Percentiles rank a stretch among this genome's conserved stretches.
Conservation (phyloP, 2,888 invertebrate species). For the Ennomos fuscantarius region DNA sequence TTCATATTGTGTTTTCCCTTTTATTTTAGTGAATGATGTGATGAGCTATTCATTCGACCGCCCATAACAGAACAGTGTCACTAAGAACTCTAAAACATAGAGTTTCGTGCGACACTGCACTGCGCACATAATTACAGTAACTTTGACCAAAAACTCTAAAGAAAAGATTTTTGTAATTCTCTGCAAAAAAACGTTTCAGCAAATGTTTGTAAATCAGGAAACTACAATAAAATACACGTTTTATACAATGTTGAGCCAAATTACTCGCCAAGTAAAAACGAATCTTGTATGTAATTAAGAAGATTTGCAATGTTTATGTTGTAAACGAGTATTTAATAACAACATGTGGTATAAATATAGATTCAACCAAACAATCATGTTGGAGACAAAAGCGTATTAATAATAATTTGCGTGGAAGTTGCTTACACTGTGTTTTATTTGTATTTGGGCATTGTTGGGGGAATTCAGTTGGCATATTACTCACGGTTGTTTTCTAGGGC, state of each 20-base stretch:
- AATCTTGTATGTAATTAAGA: constrained; percentile 30
- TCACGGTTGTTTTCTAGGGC: constrained; percentile 55
- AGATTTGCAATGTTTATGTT: constrained; percentile 23
- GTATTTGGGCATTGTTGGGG: constrained; percentile 14
- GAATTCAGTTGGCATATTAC: constrained; percentile 28
- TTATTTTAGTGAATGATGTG: too few relatives aligned
- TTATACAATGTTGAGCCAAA: constrained; percentile 4
- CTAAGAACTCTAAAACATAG: too few relatives aligned
- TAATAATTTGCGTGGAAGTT: constrained; percentile 11
- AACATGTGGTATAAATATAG: constrained; percentile 18
- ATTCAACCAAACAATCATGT: constrained; percentile 15
- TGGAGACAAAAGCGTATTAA: constrained; percentile 20
- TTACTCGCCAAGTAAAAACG: constrained; percentile 34
- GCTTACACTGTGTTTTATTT: not conserved
- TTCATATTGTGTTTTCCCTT: constrained; percentile 4
- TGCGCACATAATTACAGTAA: too few relatives aligned
- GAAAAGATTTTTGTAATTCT: constrained; percentile 2
- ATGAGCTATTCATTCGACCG: too few relatives aligned
- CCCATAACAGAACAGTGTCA: too few relatives aligned
- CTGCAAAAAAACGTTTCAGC: constrained; percentile 5
- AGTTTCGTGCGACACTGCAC: too few relatives aligned
- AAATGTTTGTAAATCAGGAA: constrained; percentile 17
- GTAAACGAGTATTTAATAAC: constrained; percentile 22
- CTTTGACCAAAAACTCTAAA: not conserved
- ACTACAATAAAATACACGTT: constrained; percentile 13